These are phyloP conservation scores for Apteryx mantelli DNA, from an alignment of 2,113 vertebrate genomes.

Conservation along the genomic window DNA sequence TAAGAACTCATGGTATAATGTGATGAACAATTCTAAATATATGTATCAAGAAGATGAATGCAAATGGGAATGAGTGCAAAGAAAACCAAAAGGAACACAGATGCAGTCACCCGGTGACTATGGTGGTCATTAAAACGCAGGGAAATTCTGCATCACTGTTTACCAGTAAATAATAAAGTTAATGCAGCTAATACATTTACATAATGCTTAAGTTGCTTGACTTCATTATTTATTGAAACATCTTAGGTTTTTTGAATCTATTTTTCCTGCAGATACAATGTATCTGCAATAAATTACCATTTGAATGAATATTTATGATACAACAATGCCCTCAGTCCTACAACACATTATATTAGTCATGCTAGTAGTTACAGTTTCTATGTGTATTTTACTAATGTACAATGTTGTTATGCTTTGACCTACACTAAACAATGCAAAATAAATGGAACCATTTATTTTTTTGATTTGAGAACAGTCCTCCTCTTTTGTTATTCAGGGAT, in stretches of 20 bases:
- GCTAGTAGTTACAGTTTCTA: neutral
- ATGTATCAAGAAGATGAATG: neutral
- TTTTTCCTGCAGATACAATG: constrained; percentile 32
- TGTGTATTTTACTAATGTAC: neutral
- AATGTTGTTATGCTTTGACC: neutral
- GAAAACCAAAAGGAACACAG: neutral
- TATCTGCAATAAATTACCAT: constrained; percentile 7
- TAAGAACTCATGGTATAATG: too few species aligned
- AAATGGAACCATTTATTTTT: neutral
- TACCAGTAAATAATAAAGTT: neutral
- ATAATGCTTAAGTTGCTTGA: neutral
- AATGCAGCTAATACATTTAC: neutral
- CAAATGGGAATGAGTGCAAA: neutral
- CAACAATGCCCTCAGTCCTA: neutral
- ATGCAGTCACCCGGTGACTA: neutral
- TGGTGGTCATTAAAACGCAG: neutral
- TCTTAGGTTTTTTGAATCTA: neutral
- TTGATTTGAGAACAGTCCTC: neutral
- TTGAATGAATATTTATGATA: constrained; percentile 41
- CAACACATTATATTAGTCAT: neutral
- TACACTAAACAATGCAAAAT: neutral
- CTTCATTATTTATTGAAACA: neutral
- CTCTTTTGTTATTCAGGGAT: neutral
- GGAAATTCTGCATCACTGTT: neutral
- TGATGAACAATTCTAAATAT: neutral